Evolutionary conservation across 2,113 vertebrate species (phyloP), one percentile per base, ranked within the genome.

Genomic region (Uria lomvia): DNA sequence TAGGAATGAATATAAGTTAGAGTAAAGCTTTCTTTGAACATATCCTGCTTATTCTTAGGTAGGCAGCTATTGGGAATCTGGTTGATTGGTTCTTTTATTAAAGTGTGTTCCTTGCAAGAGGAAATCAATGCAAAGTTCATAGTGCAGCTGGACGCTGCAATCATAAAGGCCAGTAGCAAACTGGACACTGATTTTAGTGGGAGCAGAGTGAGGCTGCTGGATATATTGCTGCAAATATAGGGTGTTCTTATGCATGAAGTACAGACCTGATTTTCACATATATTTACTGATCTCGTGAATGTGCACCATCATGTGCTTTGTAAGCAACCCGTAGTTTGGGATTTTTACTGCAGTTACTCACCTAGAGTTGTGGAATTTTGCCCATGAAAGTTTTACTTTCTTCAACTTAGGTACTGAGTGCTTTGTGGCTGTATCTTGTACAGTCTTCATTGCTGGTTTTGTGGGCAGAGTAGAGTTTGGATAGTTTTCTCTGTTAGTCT

Each of bases 41-140:
- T 81, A 95, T 78, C 88, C 90, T 94, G 58, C 81, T 91, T 93
- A 75, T 96, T 92, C 77, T 81, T 92, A 95, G 96, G 97, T 97
- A 89, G 94, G 86, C 96, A 74, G 36, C 38, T 77, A 36, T 32
- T 68, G 80, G 91, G 43, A 36, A 4, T 49, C 67, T 92, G 43
- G 17, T 67, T 60, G 59, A 58, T 68, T 73, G 58, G 47, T n/a
- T 71, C 50, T 82, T 91, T 84, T 52, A 38, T 53, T 74, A 45
- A 92, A 91, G 56, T 36, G 11, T 3, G 9, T 43, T 86, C 9
- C 40, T 67, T 85, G 62, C 43, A 79, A 70, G 80, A 92, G 76
- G 77, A 81, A 95, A 66, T 65, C 58, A 40, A 29, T 71, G 86
- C 43, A 60, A 12, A 87, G 79, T 79, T 77, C 77, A 66, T 26